Base-by-base conservation (phyloP, 2,888 invertebrate species). In the Coremacera marginata region DNA sequence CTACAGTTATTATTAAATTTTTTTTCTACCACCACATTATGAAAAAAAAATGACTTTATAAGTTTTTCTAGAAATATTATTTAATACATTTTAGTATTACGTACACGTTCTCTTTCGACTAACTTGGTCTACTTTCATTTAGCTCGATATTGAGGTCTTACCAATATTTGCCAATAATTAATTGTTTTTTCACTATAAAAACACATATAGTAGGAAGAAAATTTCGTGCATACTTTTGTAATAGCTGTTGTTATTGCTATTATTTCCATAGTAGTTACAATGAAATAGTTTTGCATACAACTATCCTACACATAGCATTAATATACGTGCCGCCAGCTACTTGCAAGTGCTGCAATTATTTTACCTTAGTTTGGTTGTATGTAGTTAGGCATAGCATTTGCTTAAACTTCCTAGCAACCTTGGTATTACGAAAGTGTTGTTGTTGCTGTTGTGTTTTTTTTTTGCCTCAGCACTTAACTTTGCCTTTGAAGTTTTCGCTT, bases 161-260 rank as follows among this genome's bases (percentile, higher is more conserved):
- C 25, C 72, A 44, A 44, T 62, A 73, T 73, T 73, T 37, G 52
- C 65, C 67, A 74, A 74, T 67, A 67, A 73, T 73, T 77, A 77
- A 77, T 77, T 77, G 67, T 55, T 25, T 44, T 22, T 22, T 49
- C 19, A 27, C n/a, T 25, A 22, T 25, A 25, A 25, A 49, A 25
- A 8, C 25, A 51, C 14, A 44, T 57, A 72, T 57, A 72, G 34
- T 73, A 72, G 77, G 77, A 77, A 77, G 77, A 77, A 57, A 72
- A 67, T 74, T 67, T 65, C 71, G 44, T 57, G 57, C 71, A 34
- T 71, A 22, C 11, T 70, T n/a, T 63, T 34, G 16, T 51, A 25
- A 11, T 11, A 22, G 25, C 0, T 51, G 51, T 65, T 74, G 63
- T 51, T 63, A 52, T 52, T 63, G 5, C 62, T 34, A 31, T 25